These are phyloP conservation scores for Lithodes maja DNA, from an alignment of 2,888 invertebrate genomes.

Conservation along the genomic window DNA sequence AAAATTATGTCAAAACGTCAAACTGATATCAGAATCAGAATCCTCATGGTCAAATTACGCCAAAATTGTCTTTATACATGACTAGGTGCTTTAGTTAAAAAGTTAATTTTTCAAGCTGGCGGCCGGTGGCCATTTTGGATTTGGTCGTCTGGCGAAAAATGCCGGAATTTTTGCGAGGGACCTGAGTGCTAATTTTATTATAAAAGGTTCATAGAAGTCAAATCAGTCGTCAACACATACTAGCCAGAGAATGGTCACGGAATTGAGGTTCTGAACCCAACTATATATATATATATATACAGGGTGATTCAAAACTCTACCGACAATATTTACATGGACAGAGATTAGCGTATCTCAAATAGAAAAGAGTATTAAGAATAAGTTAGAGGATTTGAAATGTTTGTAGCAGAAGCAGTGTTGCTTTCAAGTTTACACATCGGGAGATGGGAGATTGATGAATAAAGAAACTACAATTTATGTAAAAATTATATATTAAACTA, in stretches of 20 bases:
- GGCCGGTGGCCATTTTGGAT: background rate
- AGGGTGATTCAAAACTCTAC: too few relatives aligned
- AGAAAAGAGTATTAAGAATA: too few relatives aligned
- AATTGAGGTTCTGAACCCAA: conserved; percentile 6
- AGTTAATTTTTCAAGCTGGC: conserved; percentile 13
- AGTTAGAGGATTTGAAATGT: too few relatives aligned
- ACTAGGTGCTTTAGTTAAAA: conserved; percentile 14
- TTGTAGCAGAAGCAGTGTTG: too few relatives aligned
- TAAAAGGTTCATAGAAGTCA: conserved; percentile 14
- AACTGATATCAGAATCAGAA: conserved; percentile 9
- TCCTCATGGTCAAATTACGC: conserved; percentile 21
- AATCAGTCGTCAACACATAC: conserved; percentile 3
- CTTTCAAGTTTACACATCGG: too few relatives aligned
- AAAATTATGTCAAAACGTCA: background rate
- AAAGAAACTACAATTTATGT: too few relatives aligned
- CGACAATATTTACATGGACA: too few relatives aligned
- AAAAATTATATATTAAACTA: too few relatives aligned
- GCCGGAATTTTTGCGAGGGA: background rate
- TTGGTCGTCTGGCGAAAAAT: background rate
- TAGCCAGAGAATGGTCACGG: background rate
- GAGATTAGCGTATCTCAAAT: too few relatives aligned
- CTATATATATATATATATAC: background rate
- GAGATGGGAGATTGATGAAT: too few relatives aligned
- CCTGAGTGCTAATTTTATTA: background rate
- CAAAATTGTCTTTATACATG: conserved; percentile 7